phyloP scores from a whole-genome alignment of 2,888 invertebrate species.

The Chirona hameri region DNA sequence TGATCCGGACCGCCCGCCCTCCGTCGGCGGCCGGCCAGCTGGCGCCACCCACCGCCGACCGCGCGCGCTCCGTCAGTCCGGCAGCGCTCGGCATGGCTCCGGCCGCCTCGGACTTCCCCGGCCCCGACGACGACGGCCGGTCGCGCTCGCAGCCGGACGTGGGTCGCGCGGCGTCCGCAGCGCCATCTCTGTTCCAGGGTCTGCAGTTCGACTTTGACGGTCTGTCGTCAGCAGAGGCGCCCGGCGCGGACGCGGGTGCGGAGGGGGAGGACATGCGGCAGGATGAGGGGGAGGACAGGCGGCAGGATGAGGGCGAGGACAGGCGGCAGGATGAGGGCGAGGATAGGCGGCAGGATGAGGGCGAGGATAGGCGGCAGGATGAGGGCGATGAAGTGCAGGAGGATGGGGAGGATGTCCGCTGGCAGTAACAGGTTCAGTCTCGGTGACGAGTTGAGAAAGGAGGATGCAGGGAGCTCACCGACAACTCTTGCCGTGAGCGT shows the following conservation, averaged over 20 bases:
- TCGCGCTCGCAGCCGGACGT: not conserved
- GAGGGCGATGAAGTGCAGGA: no score
- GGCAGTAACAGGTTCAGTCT: not conserved
- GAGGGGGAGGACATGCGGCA: not conserved
- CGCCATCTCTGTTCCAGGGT: conserved; percentile 2
- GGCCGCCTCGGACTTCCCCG: not conserved
- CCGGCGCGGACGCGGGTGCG: not conserved
- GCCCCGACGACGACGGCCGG: not conserved
- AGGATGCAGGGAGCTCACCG: no score
- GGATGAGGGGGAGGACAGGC: no score
- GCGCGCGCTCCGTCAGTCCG: conserved; percentile 10
- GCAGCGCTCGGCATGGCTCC: not conserved
- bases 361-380: no score
- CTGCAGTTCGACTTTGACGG: not conserved
- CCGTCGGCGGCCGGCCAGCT: not conserved
- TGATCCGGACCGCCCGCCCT: not conserved
- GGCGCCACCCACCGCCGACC: not conserved
- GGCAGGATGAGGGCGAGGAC: not conserved
- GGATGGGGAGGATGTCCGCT: not conserved
- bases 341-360: no score
- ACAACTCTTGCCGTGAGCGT: no score
- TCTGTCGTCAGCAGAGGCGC: not conserved
- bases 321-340: not conserved
- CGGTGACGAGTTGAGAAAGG: no score
- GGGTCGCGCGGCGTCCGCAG: not conserved